Conservation (phyloP, 2,888 invertebrate genomes). For the Phaonia tiefii region DNA sequence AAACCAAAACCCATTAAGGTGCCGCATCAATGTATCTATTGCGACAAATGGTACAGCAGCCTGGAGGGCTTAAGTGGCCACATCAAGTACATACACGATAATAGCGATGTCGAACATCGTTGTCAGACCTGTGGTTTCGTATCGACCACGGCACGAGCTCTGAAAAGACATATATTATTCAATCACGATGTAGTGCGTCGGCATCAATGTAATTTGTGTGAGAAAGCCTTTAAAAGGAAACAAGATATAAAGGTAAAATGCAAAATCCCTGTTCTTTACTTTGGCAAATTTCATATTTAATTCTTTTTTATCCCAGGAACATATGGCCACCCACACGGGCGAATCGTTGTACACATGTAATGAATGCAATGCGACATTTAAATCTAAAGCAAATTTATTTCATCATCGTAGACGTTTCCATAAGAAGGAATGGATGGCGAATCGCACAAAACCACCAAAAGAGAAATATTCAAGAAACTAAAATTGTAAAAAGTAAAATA, state of each 20-base stretch:
- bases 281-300: slow-evolving; percentile 47
- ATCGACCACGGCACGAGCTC: slow-evolving; percentile 75
- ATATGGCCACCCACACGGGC: slow-evolving; percentile 77
- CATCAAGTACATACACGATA: slow-evolving; percentile 53
- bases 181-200: slow-evolving; percentile 73
- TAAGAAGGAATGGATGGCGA: slow-evolving; percentile 77
- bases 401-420: slow-evolving; percentile 77
- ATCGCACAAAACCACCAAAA: slow-evolving; percentile 59
- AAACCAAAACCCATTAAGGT: slow-evolving; percentile 57
- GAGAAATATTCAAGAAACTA: slow-evolving; percentile 58
- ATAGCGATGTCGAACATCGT: slow-evolving; percentile 61
- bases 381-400: slow-evolving; percentile 77
- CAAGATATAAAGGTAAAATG: slow-evolving; percentile 57
- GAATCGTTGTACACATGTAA: slow-evolving; percentile 76
- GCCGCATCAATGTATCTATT: slow-evolving; percentile 57
- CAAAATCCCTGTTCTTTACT: too few relatives aligned
- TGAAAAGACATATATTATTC: slow-evolving; percentile 75
- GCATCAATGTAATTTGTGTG: slow-evolving; percentile 77
- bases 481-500: background rate
- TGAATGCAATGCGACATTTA: slow-evolving; percentile 76
- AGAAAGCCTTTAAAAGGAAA: slow-evolving; percentile 77
- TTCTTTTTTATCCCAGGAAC: slow-evolving; percentile 75
- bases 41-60: slow-evolving; percentile 58
- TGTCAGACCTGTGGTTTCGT: slow-evolving; percentile 75
- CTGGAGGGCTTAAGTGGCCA: slow-evolving; percentile 47